These are phyloP conservation scores for Anniella stebbinsi DNA, from an alignment of 2,797 vertebrate species.

Conservation along the genomic window DNA sequence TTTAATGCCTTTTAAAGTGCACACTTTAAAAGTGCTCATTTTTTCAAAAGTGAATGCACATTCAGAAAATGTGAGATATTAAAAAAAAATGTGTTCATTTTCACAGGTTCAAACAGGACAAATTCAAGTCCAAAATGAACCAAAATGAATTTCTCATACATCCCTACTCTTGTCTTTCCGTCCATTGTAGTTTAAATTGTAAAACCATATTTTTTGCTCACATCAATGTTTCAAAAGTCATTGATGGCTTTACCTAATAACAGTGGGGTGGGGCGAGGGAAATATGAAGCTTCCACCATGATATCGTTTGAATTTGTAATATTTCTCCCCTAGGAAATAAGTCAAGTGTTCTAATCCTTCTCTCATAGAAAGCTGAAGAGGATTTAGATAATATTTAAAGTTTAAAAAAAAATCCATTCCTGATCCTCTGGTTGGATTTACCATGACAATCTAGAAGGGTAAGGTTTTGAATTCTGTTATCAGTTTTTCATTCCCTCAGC, in stretches of 20 bases:
- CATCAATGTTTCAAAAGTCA: neutral
- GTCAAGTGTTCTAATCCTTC: constrained; percentile 7
- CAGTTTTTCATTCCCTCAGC: constrained; percentile 12
- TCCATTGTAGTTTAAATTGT: neutral
- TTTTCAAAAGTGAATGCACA: no score
- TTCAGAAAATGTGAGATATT: no score
- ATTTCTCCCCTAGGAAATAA: neutral
- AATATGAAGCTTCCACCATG: neutral
- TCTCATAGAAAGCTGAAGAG: neutral
- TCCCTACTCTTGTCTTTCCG: neutral
- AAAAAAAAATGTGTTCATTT: no score
- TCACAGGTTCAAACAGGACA: no score
- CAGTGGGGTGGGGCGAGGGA: no score
- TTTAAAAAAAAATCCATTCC: constrained; percentile 38
- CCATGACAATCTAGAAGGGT: constrained; percentile 55
- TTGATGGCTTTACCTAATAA: no score
- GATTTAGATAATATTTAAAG: constrained; percentile 48
- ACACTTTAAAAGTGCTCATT: no score
- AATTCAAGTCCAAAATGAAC: no score
- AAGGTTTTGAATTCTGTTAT: constrained; percentile 54
- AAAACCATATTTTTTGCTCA: neutral
- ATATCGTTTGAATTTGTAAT: neutral
- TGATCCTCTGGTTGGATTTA: constrained; percentile 46
- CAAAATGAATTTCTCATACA: no score
- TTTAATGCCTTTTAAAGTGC: no score